Conservation (phyloP, 2,888 invertebrate species). For the Sinhomidia bicolor region DNA sequence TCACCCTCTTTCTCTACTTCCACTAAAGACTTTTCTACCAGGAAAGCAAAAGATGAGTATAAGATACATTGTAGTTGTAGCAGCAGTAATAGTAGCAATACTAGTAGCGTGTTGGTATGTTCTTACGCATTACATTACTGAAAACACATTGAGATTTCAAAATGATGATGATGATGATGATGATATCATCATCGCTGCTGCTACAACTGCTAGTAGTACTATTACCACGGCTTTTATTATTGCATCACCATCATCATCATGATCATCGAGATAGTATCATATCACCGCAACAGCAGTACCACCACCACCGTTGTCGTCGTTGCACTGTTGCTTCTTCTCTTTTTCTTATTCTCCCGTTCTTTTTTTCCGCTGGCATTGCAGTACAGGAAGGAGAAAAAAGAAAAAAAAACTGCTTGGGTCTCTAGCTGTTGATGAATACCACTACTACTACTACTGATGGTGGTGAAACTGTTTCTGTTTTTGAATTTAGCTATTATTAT, state of each 20-base stretch:
- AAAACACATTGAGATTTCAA: neutral
- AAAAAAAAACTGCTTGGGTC: neutral
- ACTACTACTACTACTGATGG: too few relatives aligned
- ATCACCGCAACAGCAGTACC: neutral
- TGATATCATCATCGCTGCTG: constrained; percentile 12
- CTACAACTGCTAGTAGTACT: neutral
- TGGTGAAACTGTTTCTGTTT: too few relatives aligned
- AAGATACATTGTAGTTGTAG: neutral
- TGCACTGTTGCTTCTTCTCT: constrained; percentile 32
- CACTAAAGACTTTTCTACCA: neutral
- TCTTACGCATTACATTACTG: neutral
- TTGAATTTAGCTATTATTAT: too few relatives aligned
- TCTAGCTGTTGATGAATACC: neutral
- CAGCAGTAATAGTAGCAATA: too few relatives aligned
- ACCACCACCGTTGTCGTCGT: too few relatives aligned
- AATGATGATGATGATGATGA: neutral
- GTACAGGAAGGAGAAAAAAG: neutral
- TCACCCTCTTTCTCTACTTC: neutral
- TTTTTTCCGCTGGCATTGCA: neutral
- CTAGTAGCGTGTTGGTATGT: too few relatives aligned
- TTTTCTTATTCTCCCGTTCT: neutral
- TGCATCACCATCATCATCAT: constrained; percentile 37
- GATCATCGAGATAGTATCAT: constrained; percentile 31
- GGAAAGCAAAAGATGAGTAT: neutral
- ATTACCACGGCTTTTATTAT: neutral